Percentiles rank a stretch among this genome's conserved stretches.
Evolutionary conservation across 2,113 vertebrate species (phyloP).

Genomic region (Xiphophorus hellerii): DNA sequence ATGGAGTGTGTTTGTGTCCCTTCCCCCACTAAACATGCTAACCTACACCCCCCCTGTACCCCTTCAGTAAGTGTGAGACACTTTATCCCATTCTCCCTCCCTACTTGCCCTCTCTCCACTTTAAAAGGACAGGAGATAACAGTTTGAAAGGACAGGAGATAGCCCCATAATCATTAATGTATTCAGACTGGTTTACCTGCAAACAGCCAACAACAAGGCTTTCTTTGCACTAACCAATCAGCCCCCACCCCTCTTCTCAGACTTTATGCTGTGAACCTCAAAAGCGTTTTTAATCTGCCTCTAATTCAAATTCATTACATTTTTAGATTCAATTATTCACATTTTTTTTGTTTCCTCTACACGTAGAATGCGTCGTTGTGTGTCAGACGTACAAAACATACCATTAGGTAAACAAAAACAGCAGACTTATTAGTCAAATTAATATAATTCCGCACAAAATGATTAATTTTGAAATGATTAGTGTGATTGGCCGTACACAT

Average conservation of each 20-base stretch:
- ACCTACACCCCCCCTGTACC: constrained; percentile 50
- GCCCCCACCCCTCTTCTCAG: constrained; percentile 28
- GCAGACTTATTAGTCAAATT: no score
- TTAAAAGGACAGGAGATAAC: constrained; percentile 83
- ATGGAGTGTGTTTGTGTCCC: constrained; percentile 78
- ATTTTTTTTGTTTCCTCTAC: no score
- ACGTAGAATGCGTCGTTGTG: no score
- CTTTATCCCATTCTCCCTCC: constrained; percentile 72
- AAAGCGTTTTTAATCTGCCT: not conserved
- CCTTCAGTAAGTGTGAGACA: constrained; percentile 69
- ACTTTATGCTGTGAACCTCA: not conserved
- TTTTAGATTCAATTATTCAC: no score
- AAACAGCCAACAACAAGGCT: constrained; percentile 66
- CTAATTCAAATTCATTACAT: no score
- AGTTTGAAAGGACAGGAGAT: constrained; percentile 81
- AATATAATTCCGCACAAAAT: no score
- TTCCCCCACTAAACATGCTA: constrained; percentile 79
- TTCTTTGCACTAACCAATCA: constrained; percentile 34
- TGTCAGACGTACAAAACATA: no score
- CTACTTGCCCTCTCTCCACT: constrained; percentile 54
- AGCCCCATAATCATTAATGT: constrained; percentile 77
- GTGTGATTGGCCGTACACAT: no score
- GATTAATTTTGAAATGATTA: no score
- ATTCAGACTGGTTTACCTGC: constrained; percentile 80
- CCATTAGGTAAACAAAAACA: no score